Evolutionary conservation across 2,113 vertebrate species (phyloP).

Genomic region (Climacteris rufus): DNA sequence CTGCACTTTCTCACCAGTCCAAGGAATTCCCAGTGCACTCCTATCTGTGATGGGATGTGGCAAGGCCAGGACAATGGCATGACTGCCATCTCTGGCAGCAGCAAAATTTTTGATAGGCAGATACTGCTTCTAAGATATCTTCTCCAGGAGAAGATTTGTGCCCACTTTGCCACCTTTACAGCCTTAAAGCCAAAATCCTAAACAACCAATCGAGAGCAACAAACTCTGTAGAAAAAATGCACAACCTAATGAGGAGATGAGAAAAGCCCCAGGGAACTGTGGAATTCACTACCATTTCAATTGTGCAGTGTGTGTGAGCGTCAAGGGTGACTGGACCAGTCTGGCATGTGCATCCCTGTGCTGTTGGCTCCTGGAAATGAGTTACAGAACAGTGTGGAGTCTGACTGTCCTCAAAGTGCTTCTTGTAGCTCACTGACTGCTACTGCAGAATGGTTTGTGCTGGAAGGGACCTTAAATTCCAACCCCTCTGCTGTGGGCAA

Average conservation of each 20-base stretch:
- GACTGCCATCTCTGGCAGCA: background rate
- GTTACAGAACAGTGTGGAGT: background rate
- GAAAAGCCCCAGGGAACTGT: background rate
- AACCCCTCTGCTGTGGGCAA: background rate
- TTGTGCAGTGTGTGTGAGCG: background rate
- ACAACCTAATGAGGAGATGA: background rate
- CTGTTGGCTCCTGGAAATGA: background rate
- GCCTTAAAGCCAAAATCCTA: background rate
- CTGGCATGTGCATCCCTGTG: accelerated
- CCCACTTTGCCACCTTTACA: background rate
- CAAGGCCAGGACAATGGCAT: background rate
- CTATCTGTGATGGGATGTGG: background rate
- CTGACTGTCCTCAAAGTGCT: background rate
- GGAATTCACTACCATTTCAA: background rate
- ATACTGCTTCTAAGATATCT: background rate
- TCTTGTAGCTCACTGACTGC: background rate
- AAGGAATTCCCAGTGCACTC: background rate
- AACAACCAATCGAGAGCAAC: background rate
- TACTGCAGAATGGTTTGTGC: background rate
- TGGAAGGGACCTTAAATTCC: background rate
- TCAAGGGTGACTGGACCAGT: background rate
- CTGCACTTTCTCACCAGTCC: background rate
- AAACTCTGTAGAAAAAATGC: background rate
- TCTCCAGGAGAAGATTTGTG: background rate
- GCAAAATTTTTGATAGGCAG: background rate